phyloP scores from a whole-genome alignment of 2,888 invertebrate species.

The Lottia gigantea region DNA sequence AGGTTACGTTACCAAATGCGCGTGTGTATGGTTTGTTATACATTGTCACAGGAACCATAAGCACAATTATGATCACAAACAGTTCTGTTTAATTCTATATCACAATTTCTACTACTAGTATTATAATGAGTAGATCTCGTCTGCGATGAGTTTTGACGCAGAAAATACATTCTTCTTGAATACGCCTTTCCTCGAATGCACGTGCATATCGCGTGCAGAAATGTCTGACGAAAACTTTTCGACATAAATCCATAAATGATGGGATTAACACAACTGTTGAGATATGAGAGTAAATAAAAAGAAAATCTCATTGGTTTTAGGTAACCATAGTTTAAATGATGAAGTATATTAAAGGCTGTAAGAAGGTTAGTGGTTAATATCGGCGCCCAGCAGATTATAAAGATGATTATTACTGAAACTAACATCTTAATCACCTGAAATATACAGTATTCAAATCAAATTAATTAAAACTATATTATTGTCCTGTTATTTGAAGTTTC shows the following conservation, averaged over 20 bases:
- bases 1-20: too few relatives aligned
- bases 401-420: slow-evolving; percentile 77
- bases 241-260: slow-evolving; percentile 82
- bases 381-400: slow-evolving; percentile 78
- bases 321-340: slow-evolving; percentile 71
- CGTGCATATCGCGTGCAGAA: slow-evolving; percentile 48
- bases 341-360: slow-evolving; percentile 73
- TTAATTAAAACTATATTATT: too few relatives aligned
- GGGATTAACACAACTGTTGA: slow-evolving; percentile 80
- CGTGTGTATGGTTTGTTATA: background rate
- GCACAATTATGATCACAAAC: too few relatives aligned
- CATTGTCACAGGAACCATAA: background rate
- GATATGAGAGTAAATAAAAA: slow-evolving; percentile 77
- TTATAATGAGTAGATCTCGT: slow-evolving; percentile 17
- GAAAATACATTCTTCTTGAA: slow-evolving; percentile 14
- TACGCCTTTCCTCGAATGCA: slow-evolving; percentile 25
- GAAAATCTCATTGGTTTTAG: slow-evolving; percentile 75
- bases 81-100: slow-evolving; percentile 10
- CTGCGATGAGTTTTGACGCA: slow-evolving; percentile 23
- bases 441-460: slow-evolving; percentile 9
- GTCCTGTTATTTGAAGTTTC: too few relatives aligned
- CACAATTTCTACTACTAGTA: slow-evolving; percentile 1
- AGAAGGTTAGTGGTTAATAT: slow-evolving; percentile 76
- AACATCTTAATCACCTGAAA: slow-evolving; percentile 79
- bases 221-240: slow-evolving; percentile 74